Base-by-base conservation (phyloP, 2,797 vertebrate genomes). In the Bucorvus abyssinicus region DNA sequence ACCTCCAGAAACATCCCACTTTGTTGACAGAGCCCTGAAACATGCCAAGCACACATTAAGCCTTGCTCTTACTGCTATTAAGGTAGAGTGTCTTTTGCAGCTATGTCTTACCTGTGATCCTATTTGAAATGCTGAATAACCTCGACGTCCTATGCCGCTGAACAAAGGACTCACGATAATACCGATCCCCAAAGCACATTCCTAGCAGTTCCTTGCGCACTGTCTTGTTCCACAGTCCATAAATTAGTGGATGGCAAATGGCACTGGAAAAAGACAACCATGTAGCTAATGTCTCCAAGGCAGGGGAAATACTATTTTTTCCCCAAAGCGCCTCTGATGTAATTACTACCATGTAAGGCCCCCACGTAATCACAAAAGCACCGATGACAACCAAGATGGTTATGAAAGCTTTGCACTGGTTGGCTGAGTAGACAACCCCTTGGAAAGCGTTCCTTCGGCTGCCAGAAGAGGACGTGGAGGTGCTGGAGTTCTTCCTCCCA, bases 151-250 rank as follows among this genome's bases (percentile, higher is more conserved):
- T 98, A 20, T 99, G 99, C 6, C 98, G 98, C 12, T 98, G 99
- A 45, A 99, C 98, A 18, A 99, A 99, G 0, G 99, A 98, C 95
- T 99, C 99, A 29, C 99, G 98, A 94, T 99, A 99, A 94, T 99
- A 99, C 22, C 99, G 98, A 92, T 99, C 99, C 38, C 99, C 99
- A 4, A 99, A 99, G 97, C 99, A 99, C 98, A 99, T 99, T 53
- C 99, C 99, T 83, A 99, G 98, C 15, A 99, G 98, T 68, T 99
- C 99, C 96, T 99, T 99, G 89, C 99, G 98, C 30, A 99, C 99
- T 0, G 99, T 99, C 98, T 99, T 99, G 97, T 99, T 99, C 99
- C 99, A 99, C 77, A 99, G 97, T 18, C 99, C 99, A 4, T 99
- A 99, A 97, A 99, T 99, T 19, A 99, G 98, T 0, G 99, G 99